Percentiles rank a stretch among this genome's conserved stretches.
phyloP scores from a whole-genome alignment of 2,888 invertebrate genomes.

The Tipula helvola region DNA sequence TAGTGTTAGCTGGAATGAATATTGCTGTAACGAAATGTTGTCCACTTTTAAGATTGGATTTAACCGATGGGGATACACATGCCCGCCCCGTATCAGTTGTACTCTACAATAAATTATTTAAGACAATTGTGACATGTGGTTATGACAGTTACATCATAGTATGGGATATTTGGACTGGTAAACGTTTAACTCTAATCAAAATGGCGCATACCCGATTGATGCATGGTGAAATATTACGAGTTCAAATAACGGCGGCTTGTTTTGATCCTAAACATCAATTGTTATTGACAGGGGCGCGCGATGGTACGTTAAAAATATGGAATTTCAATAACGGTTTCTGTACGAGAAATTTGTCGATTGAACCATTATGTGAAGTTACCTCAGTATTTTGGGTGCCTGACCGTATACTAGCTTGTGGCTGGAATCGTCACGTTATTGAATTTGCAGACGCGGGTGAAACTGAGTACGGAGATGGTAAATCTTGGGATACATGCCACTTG shows the following conservation, averaged over 20 bases:
- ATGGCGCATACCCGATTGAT: constrained; percentile 55
- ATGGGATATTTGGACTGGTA: constrained; percentile 64
- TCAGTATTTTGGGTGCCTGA: constrained; percentile 43
- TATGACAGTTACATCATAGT: constrained; percentile 68
- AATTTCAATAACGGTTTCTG: constrained; percentile 72
- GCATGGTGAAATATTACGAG: constrained; percentile 50
- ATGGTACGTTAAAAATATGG: constrained; percentile 69
- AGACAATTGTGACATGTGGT: constrained; percentile 62
- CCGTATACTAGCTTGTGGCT: constrained; percentile 64
- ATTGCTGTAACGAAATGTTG: constrained; percentile 52
- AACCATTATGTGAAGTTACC: constrained; percentile 45
- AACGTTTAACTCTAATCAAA: constrained; percentile 51
- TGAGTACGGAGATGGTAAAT: constrained; percentile 46
- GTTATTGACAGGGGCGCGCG: constrained; percentile 63
- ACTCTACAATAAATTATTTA: constrained; percentile 63
- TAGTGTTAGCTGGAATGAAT: constrained; percentile 51
- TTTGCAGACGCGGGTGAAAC: constrained; percentile 42
- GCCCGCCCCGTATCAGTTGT: constrained; percentile 55
- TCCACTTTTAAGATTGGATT: constrained; percentile 47
- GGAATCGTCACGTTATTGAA: constrained; percentile 63
- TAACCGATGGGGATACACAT: constrained; percentile 63
- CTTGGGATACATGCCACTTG: constrained; percentile 58
- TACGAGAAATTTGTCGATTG: constrained; percentile 52
- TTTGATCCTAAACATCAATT: constrained; percentile 64
- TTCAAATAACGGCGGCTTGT: constrained; percentile 64